Conservation (phyloP, 2,113 vertebrate genomes). For the Lonchura striata region DNA sequence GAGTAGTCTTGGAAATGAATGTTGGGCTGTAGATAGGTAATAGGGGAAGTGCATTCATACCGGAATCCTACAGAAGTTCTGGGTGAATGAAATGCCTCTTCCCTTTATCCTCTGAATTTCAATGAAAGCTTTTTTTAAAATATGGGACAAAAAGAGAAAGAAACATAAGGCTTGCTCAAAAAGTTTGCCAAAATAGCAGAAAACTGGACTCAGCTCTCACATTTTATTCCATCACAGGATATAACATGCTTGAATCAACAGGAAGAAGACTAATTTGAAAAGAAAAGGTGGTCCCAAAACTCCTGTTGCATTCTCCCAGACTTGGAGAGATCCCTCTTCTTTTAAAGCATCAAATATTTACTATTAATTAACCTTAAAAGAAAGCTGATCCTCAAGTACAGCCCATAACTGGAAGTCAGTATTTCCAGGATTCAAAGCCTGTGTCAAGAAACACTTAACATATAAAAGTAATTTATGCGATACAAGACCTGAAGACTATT, state of each 20-base stretch:
- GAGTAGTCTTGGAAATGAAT: background rate
- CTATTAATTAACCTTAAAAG: background rate
- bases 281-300: background rate
- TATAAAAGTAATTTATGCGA: fast-evolving
- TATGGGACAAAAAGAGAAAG: background rate
- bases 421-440: background rate
- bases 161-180: background rate
- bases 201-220: background rate
- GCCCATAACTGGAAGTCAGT: background rate
- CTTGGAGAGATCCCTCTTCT: background rate
- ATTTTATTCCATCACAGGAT: background rate
- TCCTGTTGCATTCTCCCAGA: background rate
- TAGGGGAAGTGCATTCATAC: background rate
- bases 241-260: background rate
- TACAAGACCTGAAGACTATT: background rate
- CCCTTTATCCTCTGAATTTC: background rate
- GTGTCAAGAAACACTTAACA: background rate
- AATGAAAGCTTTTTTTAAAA: background rate
- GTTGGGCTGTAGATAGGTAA: background rate
- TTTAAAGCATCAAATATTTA: background rate
- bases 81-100: background rate
- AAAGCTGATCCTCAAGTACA: background rate
- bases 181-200: background rate
- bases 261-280: background rate
- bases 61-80: background rate